Evolutionary conservation across 2,797 vertebrate genomes (phyloP), one percentile per base, ranked within the genome.

Genomic region (Crocodylus rhombifer): DNA sequence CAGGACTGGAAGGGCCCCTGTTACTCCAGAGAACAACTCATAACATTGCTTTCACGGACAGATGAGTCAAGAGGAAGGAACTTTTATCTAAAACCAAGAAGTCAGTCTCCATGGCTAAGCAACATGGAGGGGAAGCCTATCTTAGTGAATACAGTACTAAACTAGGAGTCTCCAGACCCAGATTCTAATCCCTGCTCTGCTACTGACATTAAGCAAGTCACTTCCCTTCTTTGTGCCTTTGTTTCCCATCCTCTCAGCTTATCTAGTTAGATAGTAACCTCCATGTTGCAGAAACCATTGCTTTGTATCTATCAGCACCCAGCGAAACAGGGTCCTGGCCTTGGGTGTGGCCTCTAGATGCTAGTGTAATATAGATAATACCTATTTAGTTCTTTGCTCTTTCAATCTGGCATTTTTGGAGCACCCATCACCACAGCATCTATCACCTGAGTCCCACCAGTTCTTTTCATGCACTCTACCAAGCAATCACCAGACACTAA

Each of bases 81-180:
- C 51, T 75, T 56, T 26, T 18, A 17, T 51, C 26, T 7, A 21
- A 3, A 67, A n/a, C n/a, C 5, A 55, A 1, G n/a, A 14, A n/a
- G 56, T 67, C 30, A 14, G 23, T 56, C 71, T 1, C 13, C 21
- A 51, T 51, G 0, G 28, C 64, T 23, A 26, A 56, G 26, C 25
- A 13, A 42, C 4, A 5, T 14, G 5, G 11, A 7, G 2, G 51
- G 55, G 60, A 36, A 33, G 63, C 71, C 42, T 1, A 3, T 7
- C 15, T 21, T 33, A 61, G 79, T 21, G 18, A 8, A 33, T 36
- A 62, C 3, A 56, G 18, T 28, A 1, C 7, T 21, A 6, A 13
- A 23, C 28, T 21, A 0, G 26, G 13, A 36, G 11, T 61, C 80
- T 30, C 25, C 1, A 1, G 62, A 6, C 26, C 21, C 4, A 11